These are phyloP conservation scores for Heliconius erato DNA, from an alignment of 2,888 invertebrate species.

Conservation along the genomic window DNA sequence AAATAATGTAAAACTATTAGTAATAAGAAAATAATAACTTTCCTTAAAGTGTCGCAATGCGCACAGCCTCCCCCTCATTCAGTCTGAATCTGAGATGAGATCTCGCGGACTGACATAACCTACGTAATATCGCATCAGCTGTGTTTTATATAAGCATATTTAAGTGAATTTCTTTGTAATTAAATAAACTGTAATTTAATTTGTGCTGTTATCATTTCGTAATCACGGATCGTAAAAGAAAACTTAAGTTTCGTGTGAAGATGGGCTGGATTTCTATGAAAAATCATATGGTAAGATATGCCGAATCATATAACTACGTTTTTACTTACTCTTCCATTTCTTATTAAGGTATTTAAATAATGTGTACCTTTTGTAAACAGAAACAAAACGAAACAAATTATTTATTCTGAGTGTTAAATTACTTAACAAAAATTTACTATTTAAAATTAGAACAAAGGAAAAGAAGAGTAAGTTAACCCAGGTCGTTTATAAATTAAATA, in stretches of 20 bases:
- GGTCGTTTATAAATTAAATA: not conserved
- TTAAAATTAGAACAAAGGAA: not conserved
- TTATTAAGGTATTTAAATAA: not conserved
- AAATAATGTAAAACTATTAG: not conserved
- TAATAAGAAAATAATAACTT: constrained; percentile 42
- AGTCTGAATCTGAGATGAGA: constrained; percentile 78
- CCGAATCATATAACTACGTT: not conserved
- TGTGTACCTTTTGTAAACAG: not conserved
- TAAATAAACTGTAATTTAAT: constrained; percentile 7
- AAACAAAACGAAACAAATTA: not conserved
- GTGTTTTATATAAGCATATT: constrained; percentile 28
- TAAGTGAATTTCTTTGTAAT: not conserved
- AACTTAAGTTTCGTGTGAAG: constrained; percentile 72
- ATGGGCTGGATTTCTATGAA: constrained; percentile 85
- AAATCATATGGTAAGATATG: constrained; percentile 79
- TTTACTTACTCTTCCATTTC: not conserved
- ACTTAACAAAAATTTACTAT: not conserved
- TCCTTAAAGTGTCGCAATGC: constrained; percentile 78
- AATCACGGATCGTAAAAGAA: constrained; percentile 73
- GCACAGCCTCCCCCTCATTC: constrained; percentile 81
- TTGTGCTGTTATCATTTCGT: constrained; percentile 37
- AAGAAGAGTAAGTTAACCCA: not conserved
- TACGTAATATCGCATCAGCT: constrained; percentile 55
- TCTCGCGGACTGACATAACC: constrained; percentile 80
- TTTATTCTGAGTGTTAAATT: constrained; percentile 2